Evolutionary conservation across 2,797 vertebrate species (phyloP).

Genomic region (Malacoraja senta): DNA sequence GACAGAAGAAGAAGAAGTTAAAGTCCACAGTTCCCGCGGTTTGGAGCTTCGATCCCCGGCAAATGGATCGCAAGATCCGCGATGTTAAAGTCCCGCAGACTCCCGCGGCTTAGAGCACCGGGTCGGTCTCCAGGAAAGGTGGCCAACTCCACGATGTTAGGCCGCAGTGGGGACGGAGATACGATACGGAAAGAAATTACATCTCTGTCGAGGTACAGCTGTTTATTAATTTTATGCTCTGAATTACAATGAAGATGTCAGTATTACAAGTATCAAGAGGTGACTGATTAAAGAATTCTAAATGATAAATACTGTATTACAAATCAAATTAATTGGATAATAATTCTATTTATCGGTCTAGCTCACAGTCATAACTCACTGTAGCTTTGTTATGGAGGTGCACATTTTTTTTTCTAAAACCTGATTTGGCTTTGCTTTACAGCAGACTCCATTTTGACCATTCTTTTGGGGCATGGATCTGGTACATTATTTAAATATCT

Average conservation of each 20-base stretch:
- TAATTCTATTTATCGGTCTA: neutral
- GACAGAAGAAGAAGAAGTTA: too few species aligned
- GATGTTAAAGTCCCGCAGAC: too few species aligned
- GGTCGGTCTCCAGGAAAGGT: too few species aligned
- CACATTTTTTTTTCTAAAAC: neutral
- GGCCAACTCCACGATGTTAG: too few species aligned
- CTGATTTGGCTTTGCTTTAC: neutral
- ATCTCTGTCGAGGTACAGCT: neutral
- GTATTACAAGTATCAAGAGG: neutral
- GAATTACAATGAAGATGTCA: neutral
- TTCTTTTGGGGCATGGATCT: neutral
- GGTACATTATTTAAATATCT: too few species aligned
- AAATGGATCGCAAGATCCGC: too few species aligned
- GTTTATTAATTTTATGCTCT: neutral
- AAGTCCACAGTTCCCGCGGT: too few species aligned
- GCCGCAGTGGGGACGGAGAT: too few species aligned
- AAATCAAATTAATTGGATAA: neutral
- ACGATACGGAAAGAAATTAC: too few species aligned
- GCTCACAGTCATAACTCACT: neutral
- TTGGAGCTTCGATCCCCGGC: too few species aligned
- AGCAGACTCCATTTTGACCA: neutral
- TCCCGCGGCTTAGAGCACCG: too few species aligned
- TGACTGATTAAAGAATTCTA: neutral
- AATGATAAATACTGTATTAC: neutral
- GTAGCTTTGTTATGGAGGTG: neutral